Conservation (phyloP, 2,888 invertebrate genomes). For the Smittia sp. region DNA sequence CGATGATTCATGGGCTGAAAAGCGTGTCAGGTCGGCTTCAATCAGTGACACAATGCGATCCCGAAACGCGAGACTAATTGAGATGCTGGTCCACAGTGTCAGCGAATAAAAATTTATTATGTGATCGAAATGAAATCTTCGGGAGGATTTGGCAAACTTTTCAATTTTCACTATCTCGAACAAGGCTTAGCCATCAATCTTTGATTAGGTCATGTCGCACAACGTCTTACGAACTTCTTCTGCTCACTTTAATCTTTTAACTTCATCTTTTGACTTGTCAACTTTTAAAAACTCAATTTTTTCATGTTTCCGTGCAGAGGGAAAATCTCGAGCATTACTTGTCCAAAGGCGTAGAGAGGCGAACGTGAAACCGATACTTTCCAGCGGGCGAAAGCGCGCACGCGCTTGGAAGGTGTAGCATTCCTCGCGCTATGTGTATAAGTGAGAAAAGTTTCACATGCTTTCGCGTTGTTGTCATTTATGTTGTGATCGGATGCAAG, state of each 20-base stretch:
- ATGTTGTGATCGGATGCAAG: too few relatives aligned
- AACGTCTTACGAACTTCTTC: not conserved
- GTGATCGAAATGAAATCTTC: not conserved
- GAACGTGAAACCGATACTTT: constrained; percentile 27
- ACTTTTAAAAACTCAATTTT: constrained; percentile 33
- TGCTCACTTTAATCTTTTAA: not conserved
- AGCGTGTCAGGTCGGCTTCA: too few relatives aligned
- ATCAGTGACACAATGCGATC: too few relatives aligned
- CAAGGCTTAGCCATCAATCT: not conserved
- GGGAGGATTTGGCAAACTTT: not conserved
- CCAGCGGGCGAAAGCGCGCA: not conserved
- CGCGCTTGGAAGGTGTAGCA: not conserved
- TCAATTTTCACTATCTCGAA: not conserved
- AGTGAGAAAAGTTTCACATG: constrained; percentile 22
- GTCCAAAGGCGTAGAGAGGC: constrained; percentile 28
- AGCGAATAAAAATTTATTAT: too few relatives aligned
- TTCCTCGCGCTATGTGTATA: not conserved
- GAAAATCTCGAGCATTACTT: constrained; percentile 21
- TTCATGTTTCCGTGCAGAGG: constrained; percentile 17
- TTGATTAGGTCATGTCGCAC: not conserved
- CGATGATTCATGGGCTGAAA: too few relatives aligned
- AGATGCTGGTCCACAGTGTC: too few relatives aligned
- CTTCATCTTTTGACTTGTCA: constrained; percentile 33
- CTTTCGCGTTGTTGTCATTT: constrained; percentile 10
- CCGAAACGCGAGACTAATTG: too few relatives aligned